These are phyloP conservation scores for Lordiphosa clarofinis DNA, from an alignment of 1,140 invertebrate species.

Conservation along the genomic window DNA sequence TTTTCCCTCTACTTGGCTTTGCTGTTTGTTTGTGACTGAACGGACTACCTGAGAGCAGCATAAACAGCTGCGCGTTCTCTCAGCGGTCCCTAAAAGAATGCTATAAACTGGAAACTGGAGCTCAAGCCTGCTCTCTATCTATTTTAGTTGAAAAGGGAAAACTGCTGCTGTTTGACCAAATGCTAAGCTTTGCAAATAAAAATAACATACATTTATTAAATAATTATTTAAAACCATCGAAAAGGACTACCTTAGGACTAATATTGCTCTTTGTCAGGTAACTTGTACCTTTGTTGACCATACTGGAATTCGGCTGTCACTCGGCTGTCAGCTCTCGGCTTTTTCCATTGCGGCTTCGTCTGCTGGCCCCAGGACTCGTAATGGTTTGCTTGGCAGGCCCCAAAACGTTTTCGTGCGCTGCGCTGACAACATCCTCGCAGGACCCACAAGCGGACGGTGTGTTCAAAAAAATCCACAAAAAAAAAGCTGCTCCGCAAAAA, in stretches of 20 bases:
- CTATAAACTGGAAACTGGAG: slow-evolving; percentile 64
- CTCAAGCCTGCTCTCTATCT: not conserved
- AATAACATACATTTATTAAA: slow-evolving; percentile 64
- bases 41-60: slow-evolving; percentile 6
- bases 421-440: slow-evolving; percentile 76
- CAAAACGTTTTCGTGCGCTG: slow-evolving; percentile 76
- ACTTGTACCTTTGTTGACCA: too few relatives aligned
- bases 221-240: slow-evolving; percentile 40
- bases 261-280: too few relatives aligned
- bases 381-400: slow-evolving; percentile 36
- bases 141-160: too few relatives aligned
- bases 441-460: slow-evolving; percentile 70
- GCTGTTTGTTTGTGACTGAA: slow-evolving; percentile 35
- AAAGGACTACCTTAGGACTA: not conserved
- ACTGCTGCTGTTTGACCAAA: not conserved
- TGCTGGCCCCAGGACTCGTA: slow-evolving; percentile 36
- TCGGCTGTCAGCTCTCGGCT: slow-evolving; percentile 6
- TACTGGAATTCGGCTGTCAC: not conserved
- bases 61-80: slow-evolving; percentile 3
- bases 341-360: slow-evolving; percentile 24
- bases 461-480: slow-evolving; percentile 22
- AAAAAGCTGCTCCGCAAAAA: slow-evolving; percentile 26
- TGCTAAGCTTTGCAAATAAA: slow-evolving; percentile 36
- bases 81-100: slow-evolving; percentile 40
- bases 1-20: slow-evolving; percentile 32